Base-by-base conservation (phyloP, 1,140 invertebrate species). In the Psilanteris sp. region DNA sequence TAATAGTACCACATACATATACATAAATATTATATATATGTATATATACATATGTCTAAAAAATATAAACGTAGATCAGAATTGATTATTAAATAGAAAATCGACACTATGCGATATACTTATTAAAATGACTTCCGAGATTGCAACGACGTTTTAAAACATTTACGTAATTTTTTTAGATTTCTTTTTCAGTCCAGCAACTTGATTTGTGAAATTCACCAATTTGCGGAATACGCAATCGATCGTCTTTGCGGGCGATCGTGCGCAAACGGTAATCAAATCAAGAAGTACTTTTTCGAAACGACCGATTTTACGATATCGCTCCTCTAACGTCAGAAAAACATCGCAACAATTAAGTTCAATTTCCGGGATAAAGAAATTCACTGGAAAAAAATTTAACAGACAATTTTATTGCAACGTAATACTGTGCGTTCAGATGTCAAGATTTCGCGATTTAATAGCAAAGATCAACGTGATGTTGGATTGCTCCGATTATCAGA, bases 261-360 rank as follows among this genome's bases (percentile, higher is more conserved):
- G 68, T 50, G 57, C 41, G 41, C 50, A 43, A 73, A 44, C 46
- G 54, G 31, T 37, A 62, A 68, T 68, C 55, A 68, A 75, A 67
- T 75, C 48, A 57, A 67, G 32, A 62, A 55, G 46, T 46, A 34
- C 61, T 61, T 66, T 66, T 48, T 67, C 29, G 46, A 36, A 66
- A 37, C 24, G 37, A 48, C 46, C 32, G 37, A 16, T 54, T 54
- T 61, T 50, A 61, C 13, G 32, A 54, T 59, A 66, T 43, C 46
- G 27, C 22, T 43, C 44, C 1, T 24, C 24, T 10, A 22, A 27
- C 20, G 6, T 50, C 24, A n/a, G 26, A 32, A 50, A 36, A 61
- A 70, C 50, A 32, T 11, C 22, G 14, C 24, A 55, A 55, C 50
- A 55, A 46, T 67, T 54, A 34, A 46, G 39, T 43, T 39, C 31